Conservation (phyloP, 2,888 invertebrate genomes). For the Pyrochroa serraticornis region DNA sequence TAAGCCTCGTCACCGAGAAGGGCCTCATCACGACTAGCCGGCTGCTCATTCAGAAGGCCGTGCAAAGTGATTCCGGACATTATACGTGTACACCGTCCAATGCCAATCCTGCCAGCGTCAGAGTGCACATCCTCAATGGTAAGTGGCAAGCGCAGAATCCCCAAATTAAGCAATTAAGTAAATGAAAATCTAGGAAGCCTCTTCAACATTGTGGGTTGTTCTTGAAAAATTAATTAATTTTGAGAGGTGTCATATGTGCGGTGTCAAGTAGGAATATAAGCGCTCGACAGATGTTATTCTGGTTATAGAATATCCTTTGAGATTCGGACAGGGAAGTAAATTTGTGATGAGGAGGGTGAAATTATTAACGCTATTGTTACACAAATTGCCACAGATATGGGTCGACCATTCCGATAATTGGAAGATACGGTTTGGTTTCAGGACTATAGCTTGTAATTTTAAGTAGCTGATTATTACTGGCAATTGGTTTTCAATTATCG, state of each 20-base stretch:
- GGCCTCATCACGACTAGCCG: conserved; percentile 83
- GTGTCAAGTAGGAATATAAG: too few species aligned
- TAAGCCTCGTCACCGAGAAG: conserved; percentile 86
- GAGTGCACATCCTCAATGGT: conserved; percentile 89
- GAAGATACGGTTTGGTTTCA: conserved; percentile 9
- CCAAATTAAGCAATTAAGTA: too few species aligned
- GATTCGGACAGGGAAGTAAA: conserved; percentile 10
- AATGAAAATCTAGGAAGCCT: too few species aligned
- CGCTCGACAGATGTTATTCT: too few species aligned
- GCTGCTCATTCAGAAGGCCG: conserved; percentile 81
- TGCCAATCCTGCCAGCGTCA: conserved; percentile 77
- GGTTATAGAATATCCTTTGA: not conserved
- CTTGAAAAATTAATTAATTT: too few species aligned
- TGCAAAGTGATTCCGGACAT: conserved; percentile 78
- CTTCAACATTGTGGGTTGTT: too few species aligned
- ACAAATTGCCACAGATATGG: conserved; percentile 17
- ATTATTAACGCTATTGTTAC: conserved; percentile 14
- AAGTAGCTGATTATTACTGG: too few species aligned
- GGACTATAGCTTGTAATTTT: too few species aligned
- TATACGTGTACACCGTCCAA: conserved; percentile 87
- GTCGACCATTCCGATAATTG: conserved; percentile 19
- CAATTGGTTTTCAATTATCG: too few species aligned
- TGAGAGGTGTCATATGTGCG: too few species aligned
- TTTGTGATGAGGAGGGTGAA: conserved; percentile 15
- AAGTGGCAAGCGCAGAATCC: conserved; percentile 70